Percentiles rank a stretch among this genome's conserved stretches.
These are phyloP conservation scores for Tachysurus vachellii DNA, from an alignment of 2,113 vertebrate genomes.

Conservation along the genomic window DNA sequence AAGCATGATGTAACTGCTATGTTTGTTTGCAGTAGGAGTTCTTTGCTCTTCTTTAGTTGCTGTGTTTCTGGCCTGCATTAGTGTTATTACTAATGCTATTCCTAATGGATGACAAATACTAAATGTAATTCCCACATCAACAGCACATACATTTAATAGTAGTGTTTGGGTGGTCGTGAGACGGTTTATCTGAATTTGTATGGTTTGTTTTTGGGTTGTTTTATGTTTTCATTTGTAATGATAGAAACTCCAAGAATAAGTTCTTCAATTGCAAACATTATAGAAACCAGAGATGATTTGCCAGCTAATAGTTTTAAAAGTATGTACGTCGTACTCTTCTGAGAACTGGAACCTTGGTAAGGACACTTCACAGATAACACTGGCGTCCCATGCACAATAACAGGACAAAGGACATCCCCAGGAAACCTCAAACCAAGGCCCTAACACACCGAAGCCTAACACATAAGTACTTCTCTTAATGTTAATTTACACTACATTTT, in stretches of 20 bases:
- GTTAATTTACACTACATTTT: background rate
- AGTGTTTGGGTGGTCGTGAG: background rate
- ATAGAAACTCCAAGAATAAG: background rate
- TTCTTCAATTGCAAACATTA: background rate
- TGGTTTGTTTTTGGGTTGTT: background rate
- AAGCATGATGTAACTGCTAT: background rate
- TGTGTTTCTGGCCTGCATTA: background rate
- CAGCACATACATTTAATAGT: background rate
- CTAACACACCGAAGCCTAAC: background rate
- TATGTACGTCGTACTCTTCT: background rate
- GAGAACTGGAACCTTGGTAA: slow-evolving; percentile 21
- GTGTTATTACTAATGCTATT: background rate
- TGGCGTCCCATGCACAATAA: slow-evolving; percentile 54
- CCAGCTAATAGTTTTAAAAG: background rate
- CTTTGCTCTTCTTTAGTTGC: background rate
- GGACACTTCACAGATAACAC: slow-evolving; percentile 27
- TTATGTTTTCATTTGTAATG: background rate
- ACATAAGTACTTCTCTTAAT: background rate
- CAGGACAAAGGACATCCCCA: slow-evolving; percentile 61
- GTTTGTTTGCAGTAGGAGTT: no score
- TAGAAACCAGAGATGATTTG: background rate
- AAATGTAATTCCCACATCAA: background rate
- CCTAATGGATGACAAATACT: background rate
- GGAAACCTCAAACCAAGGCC: slow-evolving; percentile 21
- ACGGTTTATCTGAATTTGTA: background rate